Evolutionary conservation across 2,113 vertebrate genomes (phyloP).

Genomic region (Micronycteris hirsuta): DNA sequence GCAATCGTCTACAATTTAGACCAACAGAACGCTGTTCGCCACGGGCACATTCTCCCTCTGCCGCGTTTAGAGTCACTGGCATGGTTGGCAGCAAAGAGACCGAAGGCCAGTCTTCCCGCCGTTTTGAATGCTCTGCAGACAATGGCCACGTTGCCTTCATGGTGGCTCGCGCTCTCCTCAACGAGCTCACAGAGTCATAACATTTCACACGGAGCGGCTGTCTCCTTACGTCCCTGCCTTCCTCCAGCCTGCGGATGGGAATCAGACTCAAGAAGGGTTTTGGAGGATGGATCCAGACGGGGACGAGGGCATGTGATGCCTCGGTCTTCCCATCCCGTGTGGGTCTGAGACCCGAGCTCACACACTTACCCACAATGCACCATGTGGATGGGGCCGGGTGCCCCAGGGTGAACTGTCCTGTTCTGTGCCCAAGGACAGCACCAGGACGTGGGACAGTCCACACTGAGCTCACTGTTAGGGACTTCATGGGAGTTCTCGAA

Average conservation of each 20-base stretch:
- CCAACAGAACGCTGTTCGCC: background rate
- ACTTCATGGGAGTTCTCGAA: background rate
- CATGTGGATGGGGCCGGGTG: background rate
- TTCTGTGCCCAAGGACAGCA: background rate
- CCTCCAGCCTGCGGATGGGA: background rate
- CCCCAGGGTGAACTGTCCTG: background rate
- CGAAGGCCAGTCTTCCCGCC: background rate
- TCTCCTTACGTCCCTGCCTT: fast-evolving
- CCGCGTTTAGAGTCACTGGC: no score
- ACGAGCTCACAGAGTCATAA: background rate
- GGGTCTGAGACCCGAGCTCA: background rate
- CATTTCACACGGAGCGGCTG: fast-evolving
- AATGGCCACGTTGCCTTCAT: background rate
- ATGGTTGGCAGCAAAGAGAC: background rate
- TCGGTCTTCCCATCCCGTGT: background rate
- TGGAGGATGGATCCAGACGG: background rate
- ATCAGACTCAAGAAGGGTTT: background rate
- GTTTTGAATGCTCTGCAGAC: background rate
- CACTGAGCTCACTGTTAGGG: background rate
- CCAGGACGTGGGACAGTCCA: background rate
- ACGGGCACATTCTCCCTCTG: no score
- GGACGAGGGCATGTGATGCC: no score
- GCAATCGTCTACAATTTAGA: background rate
- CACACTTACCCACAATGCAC: fast-evolving
- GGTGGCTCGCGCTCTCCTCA: background rate